These are phyloP conservation scores for Corapipo altera DNA, from an alignment of 2,113 vertebrate genomes.

Conservation along the genomic window DNA sequence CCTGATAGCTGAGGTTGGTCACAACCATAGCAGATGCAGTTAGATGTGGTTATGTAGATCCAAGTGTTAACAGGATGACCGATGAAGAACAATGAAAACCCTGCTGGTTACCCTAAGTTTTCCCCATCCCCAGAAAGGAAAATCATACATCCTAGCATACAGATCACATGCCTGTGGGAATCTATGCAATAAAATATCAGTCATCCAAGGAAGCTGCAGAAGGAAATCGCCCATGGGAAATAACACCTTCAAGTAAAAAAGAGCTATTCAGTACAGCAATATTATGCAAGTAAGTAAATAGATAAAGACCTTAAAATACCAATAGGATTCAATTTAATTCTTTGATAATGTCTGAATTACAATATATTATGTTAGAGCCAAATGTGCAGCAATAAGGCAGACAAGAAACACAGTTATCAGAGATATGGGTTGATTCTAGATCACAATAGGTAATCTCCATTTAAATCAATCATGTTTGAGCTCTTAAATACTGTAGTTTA, in stretches of 20 bases:
- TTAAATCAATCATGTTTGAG: not conserved
- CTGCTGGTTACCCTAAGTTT: not conserved
- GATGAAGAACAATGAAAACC: constrained; percentile 33
- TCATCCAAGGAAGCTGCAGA: constrained; percentile 58
- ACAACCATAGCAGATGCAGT: constrained; percentile 37
- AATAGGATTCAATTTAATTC: not conserved
- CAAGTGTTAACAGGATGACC: constrained; percentile 12
- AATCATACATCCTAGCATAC: not conserved
- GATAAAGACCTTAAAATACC: not conserved
- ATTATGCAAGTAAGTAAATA: not conserved
- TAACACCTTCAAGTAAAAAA: constrained; percentile 62
- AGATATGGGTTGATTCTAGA: not conserved
- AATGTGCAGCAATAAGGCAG: not conserved
- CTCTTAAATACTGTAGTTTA: not conserved
- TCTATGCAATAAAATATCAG: constrained; percentile 64
- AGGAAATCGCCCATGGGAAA: constrained; percentile 54
- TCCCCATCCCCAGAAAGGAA: not conserved
- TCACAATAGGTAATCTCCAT: not conserved
- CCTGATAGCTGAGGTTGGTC: constrained; percentile 27
- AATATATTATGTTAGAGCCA: not conserved
- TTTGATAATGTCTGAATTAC: not conserved
- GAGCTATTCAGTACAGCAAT: constrained; percentile 16
- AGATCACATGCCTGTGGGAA: constrained; percentile 59
- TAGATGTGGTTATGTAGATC: constrained; percentile 39
- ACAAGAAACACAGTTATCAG: not conserved